Evolutionary conservation across 37 sponge, comb jelly and placozoan species (phyloP).

Genomic region (Sycon ciliatum): DNA sequence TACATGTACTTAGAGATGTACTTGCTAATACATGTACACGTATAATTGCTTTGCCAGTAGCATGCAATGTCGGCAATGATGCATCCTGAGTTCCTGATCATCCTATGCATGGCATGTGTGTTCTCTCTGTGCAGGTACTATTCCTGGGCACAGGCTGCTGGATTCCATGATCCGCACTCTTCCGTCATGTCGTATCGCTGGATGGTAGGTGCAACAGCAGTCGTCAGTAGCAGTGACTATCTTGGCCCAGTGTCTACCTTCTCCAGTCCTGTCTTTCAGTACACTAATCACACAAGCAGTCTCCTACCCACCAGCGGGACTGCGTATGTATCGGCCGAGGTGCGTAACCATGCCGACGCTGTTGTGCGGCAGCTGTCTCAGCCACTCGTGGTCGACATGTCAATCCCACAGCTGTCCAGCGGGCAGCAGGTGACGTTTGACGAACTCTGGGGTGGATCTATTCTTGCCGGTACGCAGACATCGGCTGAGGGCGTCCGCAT

Average conservation of each 20-base stretch:
- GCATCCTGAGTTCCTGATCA: too few relatives aligned
- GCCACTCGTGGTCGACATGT: constrained; percentile 34
- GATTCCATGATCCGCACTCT: constrained; percentile 59
- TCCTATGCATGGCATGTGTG: too few relatives aligned
- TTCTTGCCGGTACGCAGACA: constrained; percentile 37
- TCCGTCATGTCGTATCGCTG: constrained; percentile 28
- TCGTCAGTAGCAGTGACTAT: not conserved
- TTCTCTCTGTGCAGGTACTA: too few relatives aligned
- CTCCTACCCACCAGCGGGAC: constrained; percentile 5
- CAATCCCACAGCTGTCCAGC: constrained; percentile 13
- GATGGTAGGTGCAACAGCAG: constrained; percentile 44
- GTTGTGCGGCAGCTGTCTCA: not conserved
- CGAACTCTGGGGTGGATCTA: constrained; percentile 49
- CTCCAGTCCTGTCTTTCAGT: too few relatives aligned
- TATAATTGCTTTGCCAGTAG: too few relatives aligned
- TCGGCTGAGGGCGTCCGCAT: constrained; percentile 27
- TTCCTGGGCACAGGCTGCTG: too few relatives aligned
- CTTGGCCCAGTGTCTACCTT: constrained; percentile 5
- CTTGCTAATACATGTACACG: too few relatives aligned
- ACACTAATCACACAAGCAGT: not conserved
- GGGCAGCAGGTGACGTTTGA: constrained; percentile 21
- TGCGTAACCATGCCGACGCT: not conserved
- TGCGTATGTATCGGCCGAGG: not conserved
- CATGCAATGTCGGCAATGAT: too few relatives aligned
- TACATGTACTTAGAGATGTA: too few relatives aligned